Percentiles rank a stretch among this genome's conserved stretches.
phyloP scores from a whole-genome alignment of 2,797 vertebrate genomes.

The Acrocephalus scirpaceus region DNA sequence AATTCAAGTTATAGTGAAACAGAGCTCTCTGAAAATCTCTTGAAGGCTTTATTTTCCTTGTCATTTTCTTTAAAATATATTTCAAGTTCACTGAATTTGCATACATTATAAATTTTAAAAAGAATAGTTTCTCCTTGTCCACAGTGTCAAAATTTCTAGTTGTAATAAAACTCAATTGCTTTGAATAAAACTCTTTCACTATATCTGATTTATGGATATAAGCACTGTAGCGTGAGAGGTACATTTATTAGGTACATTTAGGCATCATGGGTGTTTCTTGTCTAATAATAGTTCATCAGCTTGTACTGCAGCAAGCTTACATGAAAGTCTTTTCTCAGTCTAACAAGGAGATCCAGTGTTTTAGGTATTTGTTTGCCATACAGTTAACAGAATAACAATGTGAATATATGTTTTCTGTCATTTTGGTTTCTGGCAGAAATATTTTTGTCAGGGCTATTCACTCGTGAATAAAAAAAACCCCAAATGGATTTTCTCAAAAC shows the following conservation, averaged over 20 bases:
- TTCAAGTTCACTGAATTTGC: neutral
- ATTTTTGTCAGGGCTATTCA: neutral
- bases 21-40: neutral
- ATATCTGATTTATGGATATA: neutral
- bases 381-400: neutral
- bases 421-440: neutral
- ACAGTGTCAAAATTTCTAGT: neutral
- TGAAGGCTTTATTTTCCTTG: neutral
- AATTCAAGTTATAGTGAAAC: neutral
- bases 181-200: neutral
- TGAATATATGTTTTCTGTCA: neutral
- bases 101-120: neutral
- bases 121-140: neutral
- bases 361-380: neutral
- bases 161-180: neutral
- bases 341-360: neutral
- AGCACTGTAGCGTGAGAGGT: neutral
- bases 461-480: neutral
- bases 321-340: constrained; percentile 9
- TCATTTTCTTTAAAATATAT: neutral
- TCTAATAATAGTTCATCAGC: neutral
- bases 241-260: neutral
- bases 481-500: neutral
- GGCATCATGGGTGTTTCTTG: neutral
- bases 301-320: neutral